Evolutionary conservation across 2,797 vertebrate species (phyloP), one percentile per base, ranked within the genome.

Genomic region (Falco cherrug): DNA sequence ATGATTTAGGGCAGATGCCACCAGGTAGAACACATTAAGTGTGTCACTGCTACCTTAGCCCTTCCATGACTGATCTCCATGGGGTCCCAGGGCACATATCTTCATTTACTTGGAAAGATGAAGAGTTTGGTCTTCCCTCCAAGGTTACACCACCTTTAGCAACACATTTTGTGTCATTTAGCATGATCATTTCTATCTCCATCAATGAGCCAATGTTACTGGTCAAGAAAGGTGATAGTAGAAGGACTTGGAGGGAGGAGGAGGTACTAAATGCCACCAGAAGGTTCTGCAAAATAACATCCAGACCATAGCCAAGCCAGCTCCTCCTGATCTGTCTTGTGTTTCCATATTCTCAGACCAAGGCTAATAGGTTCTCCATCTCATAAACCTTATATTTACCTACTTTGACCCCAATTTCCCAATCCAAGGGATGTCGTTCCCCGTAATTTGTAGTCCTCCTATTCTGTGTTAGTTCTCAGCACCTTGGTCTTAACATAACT

Each of bases 1-100:
- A 0, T 48, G 22, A 53, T 31, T 47, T 50, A n/a, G 35, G 20
- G 45, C 18, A 73, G 7, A 11, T 75, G 25, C 13, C 39, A 39
- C 64, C 73, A 68, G 45, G 24, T 54, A 68, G 54, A 83, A 56
- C 41, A 29, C 11, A 18, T 47, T 5, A 21, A 60, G 4, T 35
- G 9, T 51, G 8, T 56, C 43, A 33, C 33, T 63, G 26, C 61
- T 81, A 8, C 45, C 16, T 37, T 61, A n/a, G 35, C 13, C 41
- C 8, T 63, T 61, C 56, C 11, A 15, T 87, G 1, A 18, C 19
- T 0, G 0, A 31, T 48, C 16, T 64, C 10, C n/a, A 16, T 17
- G 35, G 39, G 2, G 11, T 57, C 33, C 47, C 53, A 56, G 79
- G 71, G 16, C 15, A 24, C 37, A 37, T 5, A n/a, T 70, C 47